phyloP scores from a whole-genome alignment of 2,113 vertebrate species.

The Upupa epops region DNA sequence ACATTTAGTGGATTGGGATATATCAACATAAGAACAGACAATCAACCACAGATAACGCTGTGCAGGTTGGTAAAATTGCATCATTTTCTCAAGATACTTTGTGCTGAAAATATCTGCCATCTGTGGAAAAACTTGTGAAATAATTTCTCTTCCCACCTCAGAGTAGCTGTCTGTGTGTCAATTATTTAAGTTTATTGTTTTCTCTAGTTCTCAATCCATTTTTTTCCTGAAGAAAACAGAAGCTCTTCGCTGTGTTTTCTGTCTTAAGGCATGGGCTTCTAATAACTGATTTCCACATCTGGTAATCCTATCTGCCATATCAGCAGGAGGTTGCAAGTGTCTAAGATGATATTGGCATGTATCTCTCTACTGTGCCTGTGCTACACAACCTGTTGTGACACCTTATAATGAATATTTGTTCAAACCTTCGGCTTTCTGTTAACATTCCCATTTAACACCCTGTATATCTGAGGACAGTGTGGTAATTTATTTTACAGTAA shows the following conservation, averaged over 20 bases:
- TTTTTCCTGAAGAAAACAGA: background rate
- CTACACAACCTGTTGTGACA: background rate
- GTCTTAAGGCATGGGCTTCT: background rate
- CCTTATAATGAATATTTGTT: background rate
- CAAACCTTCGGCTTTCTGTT: background rate
- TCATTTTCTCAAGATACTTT: background rate
- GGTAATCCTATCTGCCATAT: background rate
- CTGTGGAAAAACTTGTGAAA: background rate
- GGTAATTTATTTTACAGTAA: background rate
- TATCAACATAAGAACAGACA: background rate
- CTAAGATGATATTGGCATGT: background rate
- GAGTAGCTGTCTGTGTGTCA: background rate
- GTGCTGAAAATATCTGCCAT: background rate
- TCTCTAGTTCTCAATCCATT: accelerated
- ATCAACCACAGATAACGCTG: background rate
- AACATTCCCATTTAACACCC: background rate
- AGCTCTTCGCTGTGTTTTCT: background rate
- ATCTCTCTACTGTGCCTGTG: background rate
- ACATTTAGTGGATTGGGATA: background rate
- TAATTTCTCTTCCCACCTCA: background rate
- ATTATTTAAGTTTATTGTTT: background rate
- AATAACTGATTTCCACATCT: background rate
- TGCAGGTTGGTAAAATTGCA: background rate
- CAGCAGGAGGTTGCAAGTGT: background rate
- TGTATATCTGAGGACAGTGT: background rate